phyloP scores from a whole-genome alignment of 2,888 invertebrate genomes.

The Drosophila nigritarsus region DNA sequence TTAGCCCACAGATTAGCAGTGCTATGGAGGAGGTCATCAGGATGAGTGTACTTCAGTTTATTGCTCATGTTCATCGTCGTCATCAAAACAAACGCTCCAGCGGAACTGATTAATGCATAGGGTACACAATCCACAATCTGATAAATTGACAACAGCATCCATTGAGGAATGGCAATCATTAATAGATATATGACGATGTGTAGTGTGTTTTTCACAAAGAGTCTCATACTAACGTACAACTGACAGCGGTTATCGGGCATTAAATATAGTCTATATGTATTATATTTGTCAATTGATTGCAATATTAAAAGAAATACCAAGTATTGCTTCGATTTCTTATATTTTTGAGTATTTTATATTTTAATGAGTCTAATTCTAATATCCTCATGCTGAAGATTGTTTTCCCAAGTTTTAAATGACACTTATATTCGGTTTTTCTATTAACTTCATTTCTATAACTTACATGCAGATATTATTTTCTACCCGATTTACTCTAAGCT shows the following conservation, averaged over 20 bases:
- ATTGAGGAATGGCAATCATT: conserved; percentile 47
- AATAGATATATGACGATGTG: conserved; percentile 1
- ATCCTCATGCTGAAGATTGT: too few relatives aligned
- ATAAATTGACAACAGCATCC: conserved; percentile 47
- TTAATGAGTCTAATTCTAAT: too few relatives aligned
- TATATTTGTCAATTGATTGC: not conserved
- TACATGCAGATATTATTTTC: too few relatives aligned
- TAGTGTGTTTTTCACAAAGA: conserved; percentile 24
- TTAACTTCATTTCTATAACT: too few relatives aligned
- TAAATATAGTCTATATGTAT: not conserved
- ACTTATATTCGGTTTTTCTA: too few relatives aligned
- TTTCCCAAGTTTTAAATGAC: too few relatives aligned
- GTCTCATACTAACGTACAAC: not conserved
- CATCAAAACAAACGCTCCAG: conserved; percentile 32
- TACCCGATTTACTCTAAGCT: not conserved
- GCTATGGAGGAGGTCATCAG: not conserved
- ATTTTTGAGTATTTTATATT: too few relatives aligned
- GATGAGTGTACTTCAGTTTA: conserved; percentile 9
- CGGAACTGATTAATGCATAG: conserved; percentile 31
- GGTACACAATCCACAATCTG: not conserved
- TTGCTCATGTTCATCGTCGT: conserved; percentile 35
- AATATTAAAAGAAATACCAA: too few relatives aligned
- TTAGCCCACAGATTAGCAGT: conserved; percentile 19
- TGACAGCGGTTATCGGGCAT: conserved; percentile 23
- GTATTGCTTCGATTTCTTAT: too few relatives aligned